phyloP scores from a whole-genome alignment of 2,888 invertebrate species.

The Azorinus chamasolen region DNA sequence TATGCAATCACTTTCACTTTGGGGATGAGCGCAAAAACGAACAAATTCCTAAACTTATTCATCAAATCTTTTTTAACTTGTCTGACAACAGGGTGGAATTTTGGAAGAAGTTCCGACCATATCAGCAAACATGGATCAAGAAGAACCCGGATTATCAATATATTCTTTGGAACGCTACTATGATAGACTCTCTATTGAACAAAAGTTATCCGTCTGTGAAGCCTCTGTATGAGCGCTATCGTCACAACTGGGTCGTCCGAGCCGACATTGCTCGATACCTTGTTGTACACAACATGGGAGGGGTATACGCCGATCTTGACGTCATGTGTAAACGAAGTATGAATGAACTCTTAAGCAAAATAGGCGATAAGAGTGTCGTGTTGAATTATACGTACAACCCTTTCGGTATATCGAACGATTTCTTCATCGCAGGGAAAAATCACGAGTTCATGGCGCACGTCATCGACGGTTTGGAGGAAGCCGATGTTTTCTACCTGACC shows the following conservation, averaged over 20 bases:
- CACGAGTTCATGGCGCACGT: conserved; percentile 55
- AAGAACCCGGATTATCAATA: conserved; percentile 44
- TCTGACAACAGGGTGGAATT: conserved; percentile 41
- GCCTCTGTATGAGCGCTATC: conserved; percentile 37
- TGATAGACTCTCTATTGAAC: conserved; percentile 45
- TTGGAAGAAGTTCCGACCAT: conserved; percentile 32
- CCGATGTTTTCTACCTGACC: conserved; percentile 48
- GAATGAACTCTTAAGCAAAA: conserved; percentile 35
- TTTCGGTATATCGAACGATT: conserved; percentile 48
- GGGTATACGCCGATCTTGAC: conserved; percentile 48
- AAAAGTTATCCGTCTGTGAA: conserved; percentile 32
- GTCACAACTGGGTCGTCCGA: conserved; percentile 41
- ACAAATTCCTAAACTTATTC: conserved; percentile 45
- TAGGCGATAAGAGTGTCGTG: conserved; percentile 43
- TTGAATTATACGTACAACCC: conserved; percentile 51
- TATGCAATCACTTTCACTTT: conserved; percentile 19
- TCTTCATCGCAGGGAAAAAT: conserved; percentile 38
- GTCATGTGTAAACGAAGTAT: conserved; percentile 38
- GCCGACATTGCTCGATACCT: conserved; percentile 49
- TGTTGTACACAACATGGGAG: conserved; percentile 49
- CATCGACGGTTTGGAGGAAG: conserved; percentile 45
- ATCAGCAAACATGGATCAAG: conserved; percentile 37
- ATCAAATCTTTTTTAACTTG: conserved; percentile 47
- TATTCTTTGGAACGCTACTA: conserved; percentile 47
- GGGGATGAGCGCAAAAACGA: conserved; percentile 4